Conservation (phyloP, 37 sponge, comb jelly and placozoan species). For the Agelas oroides region DNA sequence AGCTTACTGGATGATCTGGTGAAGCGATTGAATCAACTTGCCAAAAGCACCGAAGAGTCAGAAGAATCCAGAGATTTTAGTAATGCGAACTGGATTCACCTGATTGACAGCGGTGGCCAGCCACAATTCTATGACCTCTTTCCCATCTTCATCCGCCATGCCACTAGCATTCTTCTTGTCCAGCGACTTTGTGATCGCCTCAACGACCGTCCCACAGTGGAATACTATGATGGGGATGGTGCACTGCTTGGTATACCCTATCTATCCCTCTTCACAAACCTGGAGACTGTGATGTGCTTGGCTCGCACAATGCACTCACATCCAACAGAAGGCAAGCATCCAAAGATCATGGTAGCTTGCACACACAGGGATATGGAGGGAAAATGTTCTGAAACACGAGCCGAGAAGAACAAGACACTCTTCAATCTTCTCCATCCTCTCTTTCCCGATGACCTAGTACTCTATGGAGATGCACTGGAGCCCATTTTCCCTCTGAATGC, state of each 20-base stretch:
- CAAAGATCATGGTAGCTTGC: not conserved
- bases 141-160: conserved; percentile 1
- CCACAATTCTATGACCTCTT: conserved; percentile 1
- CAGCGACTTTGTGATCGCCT: not conserved
- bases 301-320: not conserved
- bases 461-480: not conserved
- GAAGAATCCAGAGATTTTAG: not conserved
- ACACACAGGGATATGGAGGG: not conserved
- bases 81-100: not conserved
- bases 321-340: not conserved
- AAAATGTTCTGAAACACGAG: not conserved
- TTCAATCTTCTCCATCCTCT: not conserved
- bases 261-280: not conserved
- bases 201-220: not conserved
- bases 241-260: too few relatives aligned
- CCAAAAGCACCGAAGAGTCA: too few relatives aligned
- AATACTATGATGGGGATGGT: not conserved
- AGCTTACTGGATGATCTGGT: too few relatives aligned
- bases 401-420: not conserved
- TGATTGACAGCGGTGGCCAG: conserved; percentile 32
- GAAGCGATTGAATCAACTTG: too few relatives aligned
- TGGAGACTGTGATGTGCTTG: not conserved
- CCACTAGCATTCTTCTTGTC: not conserved
- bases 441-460: not conserved
- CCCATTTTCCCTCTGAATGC: not conserved